Evolutionary conservation across 2,888 invertebrate genomes (phyloP), one percentile per base, ranked within the genome.

Genomic region (Tipula helvola): DNA sequence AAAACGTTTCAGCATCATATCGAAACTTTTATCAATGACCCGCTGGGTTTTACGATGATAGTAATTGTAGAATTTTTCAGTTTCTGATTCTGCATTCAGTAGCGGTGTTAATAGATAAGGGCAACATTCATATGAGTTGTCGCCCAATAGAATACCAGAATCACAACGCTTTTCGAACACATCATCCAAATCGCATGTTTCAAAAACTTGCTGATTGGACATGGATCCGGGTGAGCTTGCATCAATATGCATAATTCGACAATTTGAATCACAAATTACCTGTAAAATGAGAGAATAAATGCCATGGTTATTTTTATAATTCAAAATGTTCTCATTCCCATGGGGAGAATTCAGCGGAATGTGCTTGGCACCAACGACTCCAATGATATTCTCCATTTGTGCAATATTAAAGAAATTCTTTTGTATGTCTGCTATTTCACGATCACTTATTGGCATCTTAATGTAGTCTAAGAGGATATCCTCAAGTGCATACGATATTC

Each of bases 331-430:
- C n/a, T 84, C 84, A 41, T 84, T 84, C 39, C 84, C 84, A n/a
- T 84, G 84, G 0, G 84, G 84, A 39, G 84, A 84, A 84, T 84
- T 84, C 3, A 84, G 39, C n/a, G 84, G 84, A 39, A 84, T 41
- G 16, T 84, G 84, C 41, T 84, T 84, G 36, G 84, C 36, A 39
- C 84, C 84, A 13, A 84, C 84, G 7, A 84, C 84, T 39, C 84
- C 84, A 41, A 84, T 84, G 3, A 84, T 84, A 16, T 84, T 84
- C 16, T 84, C 84, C 84, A 84, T 84, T 84, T 84, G 84, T 7
- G 84, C 84, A 39, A 84, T 84, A 84, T 84, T 84, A 84, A 84
- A 84, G 7, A 84, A 84, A 41, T 84, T 84, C 84, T 84, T 84
- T 16, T 84, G 84, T 84, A 84, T 84, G 16, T 84, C 84, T 8